phyloP scores from a whole-genome alignment of 1,140 invertebrate genomes.

The Drosophila quadrilineata region DNA sequence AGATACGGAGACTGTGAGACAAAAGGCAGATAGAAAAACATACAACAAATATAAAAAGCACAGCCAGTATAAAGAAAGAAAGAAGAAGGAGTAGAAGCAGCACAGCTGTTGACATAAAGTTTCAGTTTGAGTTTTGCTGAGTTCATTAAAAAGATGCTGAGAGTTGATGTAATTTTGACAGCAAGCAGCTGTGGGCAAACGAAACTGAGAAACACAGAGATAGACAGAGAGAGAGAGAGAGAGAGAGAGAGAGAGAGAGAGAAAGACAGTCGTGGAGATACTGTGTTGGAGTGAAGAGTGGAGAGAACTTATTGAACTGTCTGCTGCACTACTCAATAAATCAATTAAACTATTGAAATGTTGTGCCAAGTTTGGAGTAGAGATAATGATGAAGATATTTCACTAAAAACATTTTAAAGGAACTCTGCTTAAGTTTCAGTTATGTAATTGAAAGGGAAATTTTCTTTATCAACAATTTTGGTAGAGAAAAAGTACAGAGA shows the following conservation, averaged over 20 bases:
- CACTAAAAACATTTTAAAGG: too few species aligned
- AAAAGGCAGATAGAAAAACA: constrained; percentile 4
- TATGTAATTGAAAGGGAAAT: too few species aligned
- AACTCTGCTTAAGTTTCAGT: too few species aligned
- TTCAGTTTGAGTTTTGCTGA: constrained; percentile 32
- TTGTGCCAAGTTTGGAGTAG: too few species aligned
- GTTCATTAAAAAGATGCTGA: constrained; percentile 43
- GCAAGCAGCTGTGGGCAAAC: not conserved
- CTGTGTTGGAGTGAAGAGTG: too few species aligned
- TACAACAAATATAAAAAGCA: constrained; percentile 8
- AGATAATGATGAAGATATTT: too few species aligned
- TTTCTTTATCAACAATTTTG: too few species aligned
- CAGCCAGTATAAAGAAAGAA: constrained; percentile 15
- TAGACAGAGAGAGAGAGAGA: not conserved
- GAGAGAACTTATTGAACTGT: too few species aligned
- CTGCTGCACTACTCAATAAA: too few species aligned
- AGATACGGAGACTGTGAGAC: not conserved
- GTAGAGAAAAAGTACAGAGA: too few species aligned
- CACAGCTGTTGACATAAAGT: constrained; percentile 46
- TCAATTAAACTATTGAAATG: too few species aligned
- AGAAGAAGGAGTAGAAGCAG: constrained; percentile 1
- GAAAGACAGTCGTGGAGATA: not conserved
- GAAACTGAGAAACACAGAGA: not conserved
- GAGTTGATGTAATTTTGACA: constrained; percentile 30
- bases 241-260: not conserved